These are phyloP conservation scores for Dynastes maya DNA, from an alignment of 2,888 invertebrate species.

Conservation along the genomic window DNA sequence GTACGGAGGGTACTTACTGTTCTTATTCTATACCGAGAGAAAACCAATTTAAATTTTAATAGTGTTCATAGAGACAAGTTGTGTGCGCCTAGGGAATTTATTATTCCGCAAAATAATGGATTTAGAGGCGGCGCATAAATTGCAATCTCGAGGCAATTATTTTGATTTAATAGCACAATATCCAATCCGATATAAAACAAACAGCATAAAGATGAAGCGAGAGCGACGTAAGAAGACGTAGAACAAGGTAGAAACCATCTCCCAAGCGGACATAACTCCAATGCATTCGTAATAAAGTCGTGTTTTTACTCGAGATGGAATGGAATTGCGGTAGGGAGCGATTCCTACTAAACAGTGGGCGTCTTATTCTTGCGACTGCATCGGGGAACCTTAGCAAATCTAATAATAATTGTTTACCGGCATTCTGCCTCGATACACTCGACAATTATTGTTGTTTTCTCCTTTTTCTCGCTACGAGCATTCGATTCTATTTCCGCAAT, in stretches of 20 bases:
- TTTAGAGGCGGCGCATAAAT: constrained; percentile 26
- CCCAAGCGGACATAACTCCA: constrained; percentile 33
- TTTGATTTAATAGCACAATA: constrained; percentile 39
- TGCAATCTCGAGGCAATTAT: constrained; percentile 28
- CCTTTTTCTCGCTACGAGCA: background rate
- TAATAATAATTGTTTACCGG: constrained; percentile 27
- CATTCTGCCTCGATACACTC: background rate
- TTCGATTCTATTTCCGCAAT: constrained; percentile 13
- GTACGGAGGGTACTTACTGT: background rate
- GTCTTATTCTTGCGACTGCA: background rate
- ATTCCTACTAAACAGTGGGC: background rate
- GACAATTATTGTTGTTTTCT: constrained; percentile 5
- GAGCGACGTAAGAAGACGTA: background rate
- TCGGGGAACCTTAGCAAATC: constrained; percentile 4
- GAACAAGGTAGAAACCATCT: background rate
- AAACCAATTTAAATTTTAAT: constrained; percentile 37
- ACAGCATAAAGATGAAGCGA: background rate
- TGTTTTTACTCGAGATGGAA: constrained; percentile 11
- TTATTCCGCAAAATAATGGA: constrained; percentile 39
- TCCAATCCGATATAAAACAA: constrained; percentile 40
- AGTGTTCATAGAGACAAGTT: constrained; percentile 15
- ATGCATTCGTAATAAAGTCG: constrained; percentile 35
- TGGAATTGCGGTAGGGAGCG: constrained; percentile 8
- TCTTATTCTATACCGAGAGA: constrained; percentile 1
- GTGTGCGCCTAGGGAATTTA: constrained; percentile 11